A percentile compares a stretch with the other conserved stretches of the same genome.
These are phyloP conservation scores for Sinohyriopsis cumingii DNA, from an alignment of 2,888 invertebrate species.

Conservation along the genomic window DNA sequence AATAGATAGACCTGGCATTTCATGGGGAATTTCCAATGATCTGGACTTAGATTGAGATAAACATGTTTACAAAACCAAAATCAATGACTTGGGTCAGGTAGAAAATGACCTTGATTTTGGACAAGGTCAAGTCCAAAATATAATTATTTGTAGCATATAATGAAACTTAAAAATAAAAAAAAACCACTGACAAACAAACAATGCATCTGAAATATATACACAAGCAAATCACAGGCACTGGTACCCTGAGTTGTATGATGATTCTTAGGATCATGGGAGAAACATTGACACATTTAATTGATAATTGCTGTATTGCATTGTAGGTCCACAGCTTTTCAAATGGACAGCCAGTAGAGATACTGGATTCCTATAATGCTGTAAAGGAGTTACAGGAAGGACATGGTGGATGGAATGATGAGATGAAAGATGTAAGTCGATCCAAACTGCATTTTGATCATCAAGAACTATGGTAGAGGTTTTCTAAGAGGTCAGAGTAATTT, in stretches of 20 bases:
- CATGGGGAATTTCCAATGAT: no score
- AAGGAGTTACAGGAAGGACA: conserved; percentile 47
- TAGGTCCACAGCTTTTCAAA: conserved; percentile 39
- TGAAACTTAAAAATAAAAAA: no score
- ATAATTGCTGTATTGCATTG: neutral
- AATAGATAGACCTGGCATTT: no score
- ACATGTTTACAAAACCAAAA: no score
- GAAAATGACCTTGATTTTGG: no score
- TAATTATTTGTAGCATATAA: no score
- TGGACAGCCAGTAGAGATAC: conserved; percentile 32
- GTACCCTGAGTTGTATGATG: neutral
- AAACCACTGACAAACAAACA: no score
- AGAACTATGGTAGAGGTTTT: neutral
- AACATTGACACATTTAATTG: neutral
- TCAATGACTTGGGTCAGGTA: no score
- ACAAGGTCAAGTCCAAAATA: no score
- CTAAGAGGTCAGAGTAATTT: neutral
- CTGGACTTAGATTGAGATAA: no score
- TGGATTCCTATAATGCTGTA: conserved; percentile 36
- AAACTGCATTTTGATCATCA: neutral
- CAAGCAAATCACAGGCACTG: no score
- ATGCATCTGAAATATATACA: no score
- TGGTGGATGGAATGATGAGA: conserved; percentile 49
- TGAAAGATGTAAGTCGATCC: conserved; percentile 30
- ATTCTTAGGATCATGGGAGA: neutral